phyloP scores from a whole-genome alignment of 2,113 vertebrate species.

The Catagonus wagneri region DNA sequence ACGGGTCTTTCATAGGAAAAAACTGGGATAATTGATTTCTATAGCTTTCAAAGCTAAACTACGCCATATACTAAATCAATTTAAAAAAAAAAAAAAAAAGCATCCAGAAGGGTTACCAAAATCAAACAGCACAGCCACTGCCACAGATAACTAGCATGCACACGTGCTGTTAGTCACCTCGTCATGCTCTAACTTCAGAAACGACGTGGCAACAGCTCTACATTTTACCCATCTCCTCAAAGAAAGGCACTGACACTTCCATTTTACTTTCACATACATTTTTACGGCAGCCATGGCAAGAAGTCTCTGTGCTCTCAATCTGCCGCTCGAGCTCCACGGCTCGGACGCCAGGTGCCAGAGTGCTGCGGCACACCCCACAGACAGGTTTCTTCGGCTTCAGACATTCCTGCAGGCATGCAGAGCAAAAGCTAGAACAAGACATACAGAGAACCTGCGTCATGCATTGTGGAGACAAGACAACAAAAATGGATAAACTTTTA shows the following conservation, averaged over 20 bases:
- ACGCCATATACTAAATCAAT: slow-evolving; percentile 96
- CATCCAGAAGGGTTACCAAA: not conserved
- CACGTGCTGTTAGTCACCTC: not conserved
- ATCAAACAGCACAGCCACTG: slow-evolving; percentile 34
- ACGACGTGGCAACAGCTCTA: not conserved
- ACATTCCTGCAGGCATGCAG: slow-evolving; percentile 95
- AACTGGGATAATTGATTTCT: slow-evolving; percentile 91
- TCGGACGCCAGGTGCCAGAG: slow-evolving; percentile 89
- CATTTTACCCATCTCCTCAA: not conserved
- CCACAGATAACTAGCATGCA: slow-evolving; percentile 55
- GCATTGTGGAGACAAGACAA: slow-evolving; percentile 73
- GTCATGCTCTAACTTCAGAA: slow-evolving; percentile 5
- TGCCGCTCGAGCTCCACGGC: slow-evolving; percentile 91
- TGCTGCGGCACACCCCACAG: slow-evolving; percentile 95
- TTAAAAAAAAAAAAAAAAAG: slow-evolving; percentile 59
- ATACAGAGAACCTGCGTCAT: slow-evolving; percentile 60
- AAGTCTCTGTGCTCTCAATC: slow-evolving; percentile 92
- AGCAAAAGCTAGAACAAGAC: slow-evolving; percentile 92
- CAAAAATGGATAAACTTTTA: slow-evolving; percentile 66
- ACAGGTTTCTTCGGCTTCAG: slow-evolving; percentile 96
- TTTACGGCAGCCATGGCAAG: slow-evolving; percentile 95
- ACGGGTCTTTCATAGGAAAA: not conserved
- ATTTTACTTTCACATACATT: slow-evolving; percentile 88
- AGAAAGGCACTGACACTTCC: not conserved
- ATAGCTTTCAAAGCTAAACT: slow-evolving; percentile 95